Percentiles rank a stretch among this genome's conserved stretches.
Conservation (phyloP, 2,113 vertebrate genomes). For the Daboia siamensis region DNA sequence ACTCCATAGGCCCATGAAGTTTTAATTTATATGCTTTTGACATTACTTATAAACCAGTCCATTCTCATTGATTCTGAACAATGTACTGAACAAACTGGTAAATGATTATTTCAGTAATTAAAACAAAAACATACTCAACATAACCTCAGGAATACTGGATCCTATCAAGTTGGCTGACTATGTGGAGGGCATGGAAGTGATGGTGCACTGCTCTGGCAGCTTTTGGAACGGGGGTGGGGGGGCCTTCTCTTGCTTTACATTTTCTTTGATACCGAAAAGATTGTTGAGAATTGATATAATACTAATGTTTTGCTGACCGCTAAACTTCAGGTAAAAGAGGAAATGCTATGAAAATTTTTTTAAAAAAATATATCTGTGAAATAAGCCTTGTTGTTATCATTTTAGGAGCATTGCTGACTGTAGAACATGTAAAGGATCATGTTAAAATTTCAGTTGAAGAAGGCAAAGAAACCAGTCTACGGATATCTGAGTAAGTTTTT, state of each 20-base stretch:
- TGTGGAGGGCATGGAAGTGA: background rate
- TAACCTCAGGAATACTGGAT: background rate
- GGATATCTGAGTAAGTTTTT: slow-evolving; percentile 87
- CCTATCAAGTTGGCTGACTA: background rate
- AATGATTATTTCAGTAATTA: background rate
- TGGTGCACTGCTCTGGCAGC: background rate
- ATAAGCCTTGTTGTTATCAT: slow-evolving; percentile 26
- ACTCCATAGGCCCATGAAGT: background rate
- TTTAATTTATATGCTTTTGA: background rate
- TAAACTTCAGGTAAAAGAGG: background rate
- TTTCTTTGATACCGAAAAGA: slow-evolving; percentile 21
- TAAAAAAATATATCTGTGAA: background rate
- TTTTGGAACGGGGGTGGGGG: background rate
- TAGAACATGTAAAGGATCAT: slow-evolving; percentile 86
- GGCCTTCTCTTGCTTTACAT: slow-evolving; percentile 18
- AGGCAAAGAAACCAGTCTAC: slow-evolving; percentile 89
- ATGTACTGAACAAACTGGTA: background rate
- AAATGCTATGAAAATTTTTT: background rate
- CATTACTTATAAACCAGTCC: background rate
- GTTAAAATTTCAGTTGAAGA: slow-evolving; percentile 84
- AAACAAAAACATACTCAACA: background rate
- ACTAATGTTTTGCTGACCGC: slow-evolving; percentile 20
- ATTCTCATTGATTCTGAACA: background rate
- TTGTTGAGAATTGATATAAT: background rate
- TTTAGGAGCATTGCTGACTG: slow-evolving; percentile 84